Evolutionary conservation across 1,140 invertebrate species (phyloP).

Genomic region (Mactra quadrangularis): DNA sequence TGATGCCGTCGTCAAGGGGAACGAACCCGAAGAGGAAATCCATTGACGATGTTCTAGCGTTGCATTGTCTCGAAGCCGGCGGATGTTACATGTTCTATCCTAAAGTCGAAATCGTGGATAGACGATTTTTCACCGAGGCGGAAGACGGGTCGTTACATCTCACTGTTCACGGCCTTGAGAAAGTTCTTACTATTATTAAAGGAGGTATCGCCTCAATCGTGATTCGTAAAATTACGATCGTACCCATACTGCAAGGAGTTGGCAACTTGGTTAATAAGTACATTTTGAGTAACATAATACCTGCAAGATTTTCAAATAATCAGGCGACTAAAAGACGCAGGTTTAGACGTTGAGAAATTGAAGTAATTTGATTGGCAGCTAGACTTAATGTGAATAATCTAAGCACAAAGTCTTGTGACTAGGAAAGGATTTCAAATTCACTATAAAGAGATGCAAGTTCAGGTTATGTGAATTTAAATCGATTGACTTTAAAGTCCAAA

Average conservation of each 20-base stretch:
- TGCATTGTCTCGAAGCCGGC: not conserved
- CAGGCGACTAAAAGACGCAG: no score
- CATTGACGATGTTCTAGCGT: slow-evolving; percentile 24
- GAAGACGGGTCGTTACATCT: slow-evolving; percentile 13
- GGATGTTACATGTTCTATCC: slow-evolving; percentile 39
- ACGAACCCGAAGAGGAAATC: not conserved
- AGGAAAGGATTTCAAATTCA: no score
- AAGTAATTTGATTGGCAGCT: no score
- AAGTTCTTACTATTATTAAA: slow-evolving; percentile 15
- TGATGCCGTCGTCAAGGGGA: not conserved
- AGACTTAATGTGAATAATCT: no score
- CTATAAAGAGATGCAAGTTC: no score
- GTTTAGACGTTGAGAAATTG: no score
- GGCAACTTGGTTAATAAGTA: not conserved
- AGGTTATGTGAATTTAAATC: no score
- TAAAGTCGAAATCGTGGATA: not conserved
- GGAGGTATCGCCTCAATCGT: slow-evolving; percentile 16
- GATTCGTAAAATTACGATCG: slow-evolving; percentile 3
- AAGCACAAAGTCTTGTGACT: no score
- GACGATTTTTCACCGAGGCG: not conserved
- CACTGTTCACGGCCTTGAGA: not conserved
- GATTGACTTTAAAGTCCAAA: no score
- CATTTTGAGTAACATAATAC: no score
- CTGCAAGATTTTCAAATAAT: no score
- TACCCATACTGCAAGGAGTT: slow-evolving; percentile 15